A percentile compares a stretch with the other conserved stretches of the same genome.
Conservation (phyloP, 1,140 invertebrate species). For the Drosophila azteca region DNA sequence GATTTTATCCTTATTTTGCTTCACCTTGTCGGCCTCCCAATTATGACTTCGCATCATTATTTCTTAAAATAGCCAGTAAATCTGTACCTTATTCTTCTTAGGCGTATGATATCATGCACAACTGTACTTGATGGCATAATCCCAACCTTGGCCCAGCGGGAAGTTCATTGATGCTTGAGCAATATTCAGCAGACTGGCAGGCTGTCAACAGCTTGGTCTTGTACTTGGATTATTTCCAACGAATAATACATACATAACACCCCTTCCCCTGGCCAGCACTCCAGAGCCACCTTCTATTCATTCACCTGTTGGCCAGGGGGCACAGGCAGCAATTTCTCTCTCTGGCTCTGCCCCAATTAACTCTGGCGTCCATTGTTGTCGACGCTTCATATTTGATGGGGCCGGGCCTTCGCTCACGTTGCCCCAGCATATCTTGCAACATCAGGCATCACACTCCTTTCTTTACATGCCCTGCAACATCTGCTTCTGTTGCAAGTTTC, state of each 20-base stretch:
- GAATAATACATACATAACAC: conserved; percentile 45
- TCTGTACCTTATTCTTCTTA: background rate
- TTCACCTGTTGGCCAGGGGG: conserved; percentile 16
- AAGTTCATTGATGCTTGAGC: conserved; percentile 15
- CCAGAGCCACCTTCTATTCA: background rate
- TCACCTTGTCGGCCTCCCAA: too few relatives aligned
- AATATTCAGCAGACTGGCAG: conserved; percentile 9
- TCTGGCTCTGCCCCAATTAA: conserved; percentile 64
- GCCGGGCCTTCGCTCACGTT: too few relatives aligned
- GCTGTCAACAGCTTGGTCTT: conserved; percentile 42
- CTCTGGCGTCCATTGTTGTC: conserved; percentile 61
- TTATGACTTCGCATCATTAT: too few relatives aligned
- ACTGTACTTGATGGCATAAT: conserved; percentile 3
- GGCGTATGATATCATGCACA: background rate
- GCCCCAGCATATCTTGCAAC: too few relatives aligned
- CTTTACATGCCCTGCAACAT: conserved; percentile 6
- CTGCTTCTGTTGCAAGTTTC: conserved; percentile 15
- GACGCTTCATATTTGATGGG: conserved; percentile 14
- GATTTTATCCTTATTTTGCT: too few relatives aligned
- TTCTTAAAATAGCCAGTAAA: background rate
- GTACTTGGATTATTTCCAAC: conserved; percentile 10
- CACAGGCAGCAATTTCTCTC: conserved; percentile 24
- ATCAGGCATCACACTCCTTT: background rate
- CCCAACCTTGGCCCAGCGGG: background rate
- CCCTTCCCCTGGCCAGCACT: background rate